Evolutionary conservation across 1,140 invertebrate species (phyloP), one percentile per base, ranked within the genome.

Genomic region (Drosophila pallidifrons): DNA sequence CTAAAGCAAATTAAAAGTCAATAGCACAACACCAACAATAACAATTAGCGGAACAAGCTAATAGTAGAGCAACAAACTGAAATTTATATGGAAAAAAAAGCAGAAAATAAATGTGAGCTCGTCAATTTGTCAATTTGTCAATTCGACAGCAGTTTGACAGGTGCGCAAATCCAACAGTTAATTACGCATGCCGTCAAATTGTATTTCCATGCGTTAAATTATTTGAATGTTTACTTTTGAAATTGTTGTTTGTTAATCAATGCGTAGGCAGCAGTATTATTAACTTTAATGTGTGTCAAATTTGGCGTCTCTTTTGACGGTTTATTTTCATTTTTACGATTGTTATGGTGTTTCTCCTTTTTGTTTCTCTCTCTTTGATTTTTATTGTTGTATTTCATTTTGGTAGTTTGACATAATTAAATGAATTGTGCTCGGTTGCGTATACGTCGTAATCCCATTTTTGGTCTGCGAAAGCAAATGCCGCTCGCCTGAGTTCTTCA

Each of bases 1-100:
- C 88, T 88, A 87, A 49, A 67, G 75, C 77, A 77, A 87, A 87
- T 87, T 87, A 87, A 87, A 88, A 77, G 82, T 88, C 82, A 87
- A 87, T 87, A 80, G 54, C 47, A 60, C 16, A 43, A 59, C 28
- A 60, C 30, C n/a, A 72, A 43, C 25, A 65, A 28, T 32, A 46
- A 55, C 41, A 66, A 57, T 66, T 67, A 57, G 35, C 8, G 32
- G 41, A 67, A 57, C 3, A 52, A 54, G 45, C 32, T 5, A 46
- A 54, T 32, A 30, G 15, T 20, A 11, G 16, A 74, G 20, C n/a
- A 41, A 28, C 41, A 55, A 69, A 69, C 20, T 75, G 30, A 57
- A 49, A 57, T 47, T 46, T 38, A 58, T 35, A 38, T 38, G 35
- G 11, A 38, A 38, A 38, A 25, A 25, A 25, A 25, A 25, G 20